Conservation (phyloP, 35 echinoderm and acorn worm species). For the Acanthaster planci region DNA sequence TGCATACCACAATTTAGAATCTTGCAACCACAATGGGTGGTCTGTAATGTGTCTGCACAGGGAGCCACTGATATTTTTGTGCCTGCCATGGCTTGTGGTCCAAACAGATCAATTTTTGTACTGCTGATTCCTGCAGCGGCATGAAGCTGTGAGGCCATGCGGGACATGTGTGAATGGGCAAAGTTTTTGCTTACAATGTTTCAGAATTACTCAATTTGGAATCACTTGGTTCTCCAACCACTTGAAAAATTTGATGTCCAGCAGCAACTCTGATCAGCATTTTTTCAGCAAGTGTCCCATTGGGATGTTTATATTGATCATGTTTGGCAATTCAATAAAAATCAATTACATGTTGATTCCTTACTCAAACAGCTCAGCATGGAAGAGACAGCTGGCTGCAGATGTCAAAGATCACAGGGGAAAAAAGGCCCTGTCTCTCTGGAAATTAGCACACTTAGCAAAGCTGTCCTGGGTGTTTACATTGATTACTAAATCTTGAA, state of each 20-base stretch:
- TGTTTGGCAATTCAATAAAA: too few relatives aligned
- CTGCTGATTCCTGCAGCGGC: too few relatives aligned
- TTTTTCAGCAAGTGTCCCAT: too few relatives aligned
- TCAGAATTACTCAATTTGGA: too few relatives aligned
- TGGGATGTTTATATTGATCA: background rate
- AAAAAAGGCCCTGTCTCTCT: background rate
- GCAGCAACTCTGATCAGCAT: too few relatives aligned
- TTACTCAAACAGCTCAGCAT: constrained; percentile 7
- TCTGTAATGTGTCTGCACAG: background rate
- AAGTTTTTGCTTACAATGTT: too few relatives aligned
- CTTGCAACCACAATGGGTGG: background rate
- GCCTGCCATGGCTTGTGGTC: background rate
- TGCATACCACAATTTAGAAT: constrained; percentile 1
- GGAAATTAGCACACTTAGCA: background rate
- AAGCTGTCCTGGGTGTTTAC: too few relatives aligned
- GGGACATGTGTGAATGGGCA: too few relatives aligned
- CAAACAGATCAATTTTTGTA: too few relatives aligned
- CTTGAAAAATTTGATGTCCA: too few relatives aligned
- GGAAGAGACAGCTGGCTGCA: background rate
- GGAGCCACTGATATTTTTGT: background rate
- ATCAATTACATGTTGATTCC: background rate
- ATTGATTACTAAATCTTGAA: background rate
- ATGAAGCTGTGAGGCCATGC: too few relatives aligned
- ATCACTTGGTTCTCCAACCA: too few relatives aligned
- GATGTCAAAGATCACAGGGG: background rate